phyloP scores from a whole-genome alignment of 2,113 vertebrate genomes.

The Onychostoma macrolepis region DNA sequence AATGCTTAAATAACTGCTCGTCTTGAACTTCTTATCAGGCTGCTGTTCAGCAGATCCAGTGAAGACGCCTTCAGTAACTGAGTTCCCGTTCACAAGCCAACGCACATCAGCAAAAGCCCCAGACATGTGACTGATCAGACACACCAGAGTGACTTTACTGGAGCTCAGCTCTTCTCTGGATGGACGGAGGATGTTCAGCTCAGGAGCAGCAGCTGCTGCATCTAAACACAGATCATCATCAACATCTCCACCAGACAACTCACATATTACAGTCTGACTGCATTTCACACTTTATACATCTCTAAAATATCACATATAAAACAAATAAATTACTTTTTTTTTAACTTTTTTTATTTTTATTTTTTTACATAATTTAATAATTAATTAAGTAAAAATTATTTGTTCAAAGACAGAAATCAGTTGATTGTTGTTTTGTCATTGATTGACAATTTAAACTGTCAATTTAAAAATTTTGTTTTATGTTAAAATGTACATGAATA shows the following conservation, averaged over 20 bases:
- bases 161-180: constrained; percentile 68
- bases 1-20: constrained; percentile 25
- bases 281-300: not conserved
- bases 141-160: constrained; percentile 66
- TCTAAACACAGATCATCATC: constrained; percentile 51
- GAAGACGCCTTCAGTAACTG: constrained; percentile 64
- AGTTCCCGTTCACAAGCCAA: constrained; percentile 39
- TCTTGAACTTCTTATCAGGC: constrained; percentile 25
- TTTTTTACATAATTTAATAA: not conserved
- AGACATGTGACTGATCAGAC: constrained; percentile 63
- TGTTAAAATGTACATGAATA: not conserved
- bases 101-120: constrained; percentile 1
- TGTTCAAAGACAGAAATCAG: no score
- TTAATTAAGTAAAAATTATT: rapidly evolving
- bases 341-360: no score
- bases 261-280: not conserved
- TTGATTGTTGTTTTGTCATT: no score
- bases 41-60: constrained; percentile 63
- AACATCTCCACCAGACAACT: not conserved
- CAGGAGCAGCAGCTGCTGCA: constrained; percentile 61
- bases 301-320: not conserved
- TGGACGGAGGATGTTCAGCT: constrained; percentile 69
- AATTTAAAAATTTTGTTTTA: no score
- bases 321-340: not conserved
- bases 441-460: no score